A percentile compares a stretch with the other conserved stretches of the same genome.
phyloP scores from a whole-genome alignment of 2,888 invertebrate species.

The Heliconius erato region DNA sequence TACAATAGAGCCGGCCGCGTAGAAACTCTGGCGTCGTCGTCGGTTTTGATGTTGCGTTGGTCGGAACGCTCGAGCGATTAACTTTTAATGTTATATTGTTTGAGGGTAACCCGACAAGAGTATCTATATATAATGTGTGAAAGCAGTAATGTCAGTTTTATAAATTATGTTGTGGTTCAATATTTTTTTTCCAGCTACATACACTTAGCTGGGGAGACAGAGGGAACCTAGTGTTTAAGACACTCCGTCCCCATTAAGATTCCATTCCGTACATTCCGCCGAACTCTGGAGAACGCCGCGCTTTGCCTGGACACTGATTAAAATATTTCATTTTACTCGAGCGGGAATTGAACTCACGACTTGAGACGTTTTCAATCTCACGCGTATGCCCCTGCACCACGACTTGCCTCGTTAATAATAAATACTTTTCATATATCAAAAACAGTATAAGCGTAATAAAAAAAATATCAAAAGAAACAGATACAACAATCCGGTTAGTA shows the following conservation, averaged over 20 bases:
- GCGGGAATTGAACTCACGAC: too few species aligned
- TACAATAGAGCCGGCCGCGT: conserved; percentile 57
- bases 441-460: background rate
- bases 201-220: too few species aligned
- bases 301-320: too few species aligned
- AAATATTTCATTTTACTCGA: too few species aligned
- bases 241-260: too few species aligned
- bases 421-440: background rate
- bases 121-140: background rate
- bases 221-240: too few species aligned
- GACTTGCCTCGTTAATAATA: background rate
- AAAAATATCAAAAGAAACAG: conserved; percentile 17
- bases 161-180: too few species aligned
- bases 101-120: background rate
- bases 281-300: too few species aligned
- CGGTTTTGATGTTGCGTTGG: conserved; percentile 52
- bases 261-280: too few species aligned
- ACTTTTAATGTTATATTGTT: conserved; percentile 8
- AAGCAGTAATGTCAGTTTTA: background rate
- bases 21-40: conserved; percentile 53
- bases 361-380: too few species aligned
- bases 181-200: too few species aligned
- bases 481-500: conserved; percentile 18
- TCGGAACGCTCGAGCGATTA: background rate
- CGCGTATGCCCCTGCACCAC: too few species aligned